Percentiles rank a stretch among this genome's conserved stretches.
Evolutionary conservation across 1,140 invertebrate genomes (phyloP).

Genomic region (Procambarus virginalis): DNA sequence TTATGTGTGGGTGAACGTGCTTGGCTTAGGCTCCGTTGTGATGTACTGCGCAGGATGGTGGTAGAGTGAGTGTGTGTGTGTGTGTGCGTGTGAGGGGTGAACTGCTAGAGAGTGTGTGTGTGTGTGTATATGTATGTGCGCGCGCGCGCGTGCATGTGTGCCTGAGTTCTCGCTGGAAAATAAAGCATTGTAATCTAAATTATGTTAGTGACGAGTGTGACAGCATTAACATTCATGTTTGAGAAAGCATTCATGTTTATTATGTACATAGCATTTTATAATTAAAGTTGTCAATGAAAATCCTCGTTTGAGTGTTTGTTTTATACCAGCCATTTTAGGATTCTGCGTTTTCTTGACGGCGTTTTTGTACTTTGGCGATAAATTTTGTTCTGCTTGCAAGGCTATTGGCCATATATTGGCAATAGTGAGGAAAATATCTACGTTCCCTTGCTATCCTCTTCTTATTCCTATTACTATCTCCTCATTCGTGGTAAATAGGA

Average conservation of each 20-base stretch:
- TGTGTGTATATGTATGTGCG: not conserved
- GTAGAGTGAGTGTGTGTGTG: too few species aligned
- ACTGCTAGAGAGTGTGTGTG: not conserved
- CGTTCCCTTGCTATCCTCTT: too few species aligned
- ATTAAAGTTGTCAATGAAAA: not conserved
- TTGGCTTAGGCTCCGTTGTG: not conserved
- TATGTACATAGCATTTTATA: slow-evolving; percentile 13
- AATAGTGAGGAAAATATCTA: too few species aligned
- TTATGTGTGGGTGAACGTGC: not conserved
- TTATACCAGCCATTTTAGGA: too few species aligned
- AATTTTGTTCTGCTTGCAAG: too few species aligned
- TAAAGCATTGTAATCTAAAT: not conserved
- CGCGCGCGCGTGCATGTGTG: not conserved
- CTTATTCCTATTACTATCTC: too few species aligned
- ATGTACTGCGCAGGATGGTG: too few species aligned
- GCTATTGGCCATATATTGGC: too few species aligned
- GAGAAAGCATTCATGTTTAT: not conserved
- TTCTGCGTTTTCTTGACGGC: too few species aligned
- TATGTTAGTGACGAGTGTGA: not conserved
- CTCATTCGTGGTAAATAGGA: too few species aligned
- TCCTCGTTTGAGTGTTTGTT: too few species aligned
- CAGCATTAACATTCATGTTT: not conserved
- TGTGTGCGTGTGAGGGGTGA: not conserved
- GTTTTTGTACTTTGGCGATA: too few species aligned
- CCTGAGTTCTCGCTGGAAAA: not conserved